These are phyloP conservation scores for Epizoanthus illoricatus DNA, from an alignment of 92 coral and sea anemone species.

Conservation along the genomic window DNA sequence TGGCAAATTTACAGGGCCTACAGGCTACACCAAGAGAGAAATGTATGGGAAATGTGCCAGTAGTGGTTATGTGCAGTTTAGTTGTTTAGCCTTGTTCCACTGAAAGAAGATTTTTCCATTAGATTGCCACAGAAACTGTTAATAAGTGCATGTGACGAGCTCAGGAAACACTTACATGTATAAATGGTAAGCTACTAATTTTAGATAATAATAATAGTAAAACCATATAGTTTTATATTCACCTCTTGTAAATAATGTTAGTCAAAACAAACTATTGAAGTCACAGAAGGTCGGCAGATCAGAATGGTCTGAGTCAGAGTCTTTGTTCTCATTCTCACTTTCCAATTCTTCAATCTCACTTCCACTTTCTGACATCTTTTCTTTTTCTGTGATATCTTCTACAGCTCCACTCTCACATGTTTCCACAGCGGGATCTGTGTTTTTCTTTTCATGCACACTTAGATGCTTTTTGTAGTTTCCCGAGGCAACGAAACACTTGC, in stretches of 20 bases:
- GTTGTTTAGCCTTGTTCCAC: too few relatives aligned
- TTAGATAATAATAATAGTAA: too few relatives aligned
- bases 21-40: too few relatives aligned
- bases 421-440: background rate
- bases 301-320: slow-evolving; percentile 8
- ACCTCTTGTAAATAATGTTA: background rate
- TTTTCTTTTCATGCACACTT: slow-evolving; percentile 36
- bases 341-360: background rate
- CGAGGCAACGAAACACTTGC: slow-evolving; percentile 14
- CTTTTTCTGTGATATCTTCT: background rate
- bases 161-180: too few relatives aligned
- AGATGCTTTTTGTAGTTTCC: slow-evolving; percentile 46
- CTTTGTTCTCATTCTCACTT: background rate
- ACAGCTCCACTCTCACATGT: background rate
- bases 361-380: background rate
- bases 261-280: slow-evolving; percentile 29
- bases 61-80: too few relatives aligned
- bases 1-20: too few relatives aligned
- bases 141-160: too few relatives aligned
- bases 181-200: too few relatives aligned
- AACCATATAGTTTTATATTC: too few relatives aligned
- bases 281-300: slow-evolving; percentile 41
- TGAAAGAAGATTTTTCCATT: too few relatives aligned
- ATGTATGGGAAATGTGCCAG: too few relatives aligned
- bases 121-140: too few relatives aligned